phyloP scores from a whole-genome alignment of 2,797 vertebrate genomes.

The Podargus strigoides region DNA sequence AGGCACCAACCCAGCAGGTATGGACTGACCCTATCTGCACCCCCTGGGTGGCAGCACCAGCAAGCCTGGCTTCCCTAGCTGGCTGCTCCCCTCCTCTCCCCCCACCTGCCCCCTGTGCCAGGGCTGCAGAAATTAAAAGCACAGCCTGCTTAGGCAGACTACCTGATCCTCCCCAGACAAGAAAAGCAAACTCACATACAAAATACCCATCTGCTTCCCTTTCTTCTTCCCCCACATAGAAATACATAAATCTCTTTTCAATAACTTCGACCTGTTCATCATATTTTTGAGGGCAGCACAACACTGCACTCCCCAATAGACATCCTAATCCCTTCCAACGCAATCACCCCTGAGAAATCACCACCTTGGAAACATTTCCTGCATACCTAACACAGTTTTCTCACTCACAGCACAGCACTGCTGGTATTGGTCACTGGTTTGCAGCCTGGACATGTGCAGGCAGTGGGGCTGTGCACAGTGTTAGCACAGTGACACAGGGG shows the following conservation, averaged over 20 bases:
- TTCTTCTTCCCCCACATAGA: not conserved
- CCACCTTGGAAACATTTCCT: not conserved
- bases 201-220: not conserved
- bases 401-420: not conserved
- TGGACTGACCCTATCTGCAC: not conserved
- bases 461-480: accelerated
- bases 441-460: not conserved
- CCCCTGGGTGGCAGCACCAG: not conserved
- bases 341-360: not conserved
- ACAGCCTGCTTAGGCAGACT: not conserved
- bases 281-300: not conserved
- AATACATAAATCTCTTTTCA: not conserved
- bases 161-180: not conserved
- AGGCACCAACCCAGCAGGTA: not conserved
- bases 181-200: not conserved
- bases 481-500: accelerated
- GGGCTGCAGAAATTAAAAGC: not conserved
- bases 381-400: not conserved
- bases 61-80: not conserved
- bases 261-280: not conserved
- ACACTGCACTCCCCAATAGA: not conserved
- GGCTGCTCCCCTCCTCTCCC: not conserved
- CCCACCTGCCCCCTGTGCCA: not conserved
- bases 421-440: not conserved
- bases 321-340: not conserved